phyloP scores from a whole-genome alignment of 2,888 invertebrate genomes.

The Crioceris asparagi region DNA sequence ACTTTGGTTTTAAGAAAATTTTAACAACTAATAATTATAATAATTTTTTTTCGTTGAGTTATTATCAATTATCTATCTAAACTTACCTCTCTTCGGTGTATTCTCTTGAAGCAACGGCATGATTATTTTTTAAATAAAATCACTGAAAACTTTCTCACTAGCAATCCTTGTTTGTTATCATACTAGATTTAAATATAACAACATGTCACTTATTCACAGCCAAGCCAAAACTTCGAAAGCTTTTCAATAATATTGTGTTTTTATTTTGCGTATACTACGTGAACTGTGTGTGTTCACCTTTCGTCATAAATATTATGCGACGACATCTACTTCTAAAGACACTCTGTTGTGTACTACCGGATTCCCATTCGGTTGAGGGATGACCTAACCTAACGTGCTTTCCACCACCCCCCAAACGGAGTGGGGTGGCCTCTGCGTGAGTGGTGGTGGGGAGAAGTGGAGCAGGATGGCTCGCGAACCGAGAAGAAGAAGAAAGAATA shows the following conservation, averaged over 20 bases:
- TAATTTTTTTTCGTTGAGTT: too few relatives aligned
- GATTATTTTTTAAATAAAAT: slow-evolving; percentile 8
- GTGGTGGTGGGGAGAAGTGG: slow-evolving; percentile 32
- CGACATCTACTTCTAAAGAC: slow-evolving; percentile 24
- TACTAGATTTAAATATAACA: too few relatives aligned
- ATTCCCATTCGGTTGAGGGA: slow-evolving; percentile 35
- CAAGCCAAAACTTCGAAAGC: too few relatives aligned
- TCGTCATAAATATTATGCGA: too few relatives aligned
- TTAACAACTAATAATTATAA: too few relatives aligned
- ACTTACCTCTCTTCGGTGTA: slow-evolving; percentile 35
- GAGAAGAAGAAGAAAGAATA: slow-evolving; percentile 19
- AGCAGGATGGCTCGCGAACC: slow-evolving; percentile 26
- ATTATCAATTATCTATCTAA: too few relatives aligned
- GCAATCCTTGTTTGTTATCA: neutral
- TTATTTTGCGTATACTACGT: too few relatives aligned
- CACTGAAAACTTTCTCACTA: slow-evolving; percentile 3
- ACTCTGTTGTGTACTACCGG: slow-evolving; percentile 33
- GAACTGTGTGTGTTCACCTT: too few relatives aligned
- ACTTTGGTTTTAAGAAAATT: too few relatives aligned
- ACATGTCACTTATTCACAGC: too few relatives aligned
- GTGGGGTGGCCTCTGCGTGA: slow-evolving; percentile 23
- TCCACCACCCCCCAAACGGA: slow-evolving; percentile 33
- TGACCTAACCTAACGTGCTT: slow-evolving; percentile 38
- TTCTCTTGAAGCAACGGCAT: slow-evolving; percentile 38
- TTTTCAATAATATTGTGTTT: too few relatives aligned